phyloP scores from a whole-genome alignment of 53 echinoderm and acorn worm species.

The Pentamera pediparva region DNA sequence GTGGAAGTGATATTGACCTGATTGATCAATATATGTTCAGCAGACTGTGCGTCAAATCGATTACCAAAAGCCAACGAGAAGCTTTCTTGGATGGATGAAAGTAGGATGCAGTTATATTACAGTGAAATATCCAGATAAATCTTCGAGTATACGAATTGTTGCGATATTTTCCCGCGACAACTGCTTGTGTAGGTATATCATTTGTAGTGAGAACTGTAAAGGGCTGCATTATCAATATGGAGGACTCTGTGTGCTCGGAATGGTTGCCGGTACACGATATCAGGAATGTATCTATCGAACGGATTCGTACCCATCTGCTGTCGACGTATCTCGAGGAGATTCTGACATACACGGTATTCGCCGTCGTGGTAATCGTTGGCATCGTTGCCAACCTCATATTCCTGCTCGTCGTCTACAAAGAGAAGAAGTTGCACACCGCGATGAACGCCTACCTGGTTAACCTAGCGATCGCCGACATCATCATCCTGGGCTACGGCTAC shows the following conservation, averaged over 20 bases:
- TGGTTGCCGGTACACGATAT: neutral
- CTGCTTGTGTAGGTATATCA: too few species aligned
- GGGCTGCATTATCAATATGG: too few species aligned
- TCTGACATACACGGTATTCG: slow-evolving; percentile 7
- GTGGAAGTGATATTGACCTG: too few species aligned
- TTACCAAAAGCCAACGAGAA: too few species aligned
- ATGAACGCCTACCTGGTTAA: slow-evolving; percentile 20
- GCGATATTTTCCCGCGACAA: too few species aligned
- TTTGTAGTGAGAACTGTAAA: too few species aligned
- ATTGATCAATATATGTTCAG: too few species aligned
- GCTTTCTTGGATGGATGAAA: too few species aligned
- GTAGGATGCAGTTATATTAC: too few species aligned
- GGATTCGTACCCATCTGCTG: neutral
- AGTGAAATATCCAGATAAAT: too few species aligned
- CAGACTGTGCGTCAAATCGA: too few species aligned
- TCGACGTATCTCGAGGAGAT: neutral
- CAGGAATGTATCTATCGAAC: neutral
- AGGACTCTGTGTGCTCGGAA: neutral
- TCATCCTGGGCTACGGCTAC: slow-evolving; percentile 7
- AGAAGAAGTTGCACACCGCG: slow-evolving; percentile 1
- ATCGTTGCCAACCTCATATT: neutral
- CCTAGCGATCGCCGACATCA: slow-evolving; percentile 22
- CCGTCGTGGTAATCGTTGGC: neutral
- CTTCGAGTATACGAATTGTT: too few species aligned
- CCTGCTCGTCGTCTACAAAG: slow-evolving; percentile 5